Base-by-base conservation (phyloP, 2,888 invertebrate species). In the Stomorhina lunata region DNA sequence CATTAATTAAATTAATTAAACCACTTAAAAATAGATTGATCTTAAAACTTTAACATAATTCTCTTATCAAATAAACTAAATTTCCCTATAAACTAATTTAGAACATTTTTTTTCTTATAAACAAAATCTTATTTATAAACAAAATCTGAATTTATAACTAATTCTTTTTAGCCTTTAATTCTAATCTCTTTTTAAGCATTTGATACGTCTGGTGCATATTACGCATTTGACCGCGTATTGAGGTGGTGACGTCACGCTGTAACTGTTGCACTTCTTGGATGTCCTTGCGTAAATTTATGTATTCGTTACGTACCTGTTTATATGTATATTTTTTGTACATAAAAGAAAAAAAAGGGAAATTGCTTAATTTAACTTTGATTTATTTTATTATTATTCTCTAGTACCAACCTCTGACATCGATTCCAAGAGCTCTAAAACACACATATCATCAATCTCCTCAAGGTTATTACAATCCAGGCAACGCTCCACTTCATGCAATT, bases 251-350 rank as follows among this genome's bases (percentile, higher is more conserved):
- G 91, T 96, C 95, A 85, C 95, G 93, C 90, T 96, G 96, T 86
- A 96, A 90, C 84, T 95, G 95, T 89, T 96, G 96, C 84, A 96
- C 95, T 88, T 96, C 96, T 86, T 94, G 93, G 86, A 96, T 93
- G 91, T 96, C 96, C 88, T 94, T 94, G 37, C 95, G 93, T 71
- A 96, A 92, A 87, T 95, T 95, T 90, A 95, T 95, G 91, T 96
- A 96, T 90, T 96, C 96, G 83, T 94, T 94, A 53, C 95, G 95
- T 83, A 95, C 95, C 92, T 95, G 94, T 10, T 94, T 94, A 25
- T 40, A 20, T 34, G 0, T n/a, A 25, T 9, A 17, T n/a, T 25
- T n/a, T 27, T 32, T 9, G 9, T 37, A n/a, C 2, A 37, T 40
- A 40, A 9, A 2, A 69, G 29, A 3, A 53, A 37, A 7, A 29